phyloP scores from a whole-genome alignment of 1,140 invertebrate genomes.

The Ctenoplectra terminalis region DNA sequence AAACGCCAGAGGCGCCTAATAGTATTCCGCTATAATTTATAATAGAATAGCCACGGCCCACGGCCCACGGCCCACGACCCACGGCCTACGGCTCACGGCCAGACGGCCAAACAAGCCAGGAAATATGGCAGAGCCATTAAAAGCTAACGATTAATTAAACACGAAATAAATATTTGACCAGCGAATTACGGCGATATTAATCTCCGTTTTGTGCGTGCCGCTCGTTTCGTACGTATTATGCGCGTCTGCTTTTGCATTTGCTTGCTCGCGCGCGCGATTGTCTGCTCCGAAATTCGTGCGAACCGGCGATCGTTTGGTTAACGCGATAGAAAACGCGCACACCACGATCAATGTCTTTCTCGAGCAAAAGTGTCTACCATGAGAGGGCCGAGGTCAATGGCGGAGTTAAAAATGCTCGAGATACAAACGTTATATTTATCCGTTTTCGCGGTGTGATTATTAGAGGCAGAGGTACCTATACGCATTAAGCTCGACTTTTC shows the following conservation, averaged over 20 bases:
- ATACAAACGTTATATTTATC: slow-evolving; percentile 45
- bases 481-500: neutral
- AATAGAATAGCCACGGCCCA: slow-evolving; percentile 64
- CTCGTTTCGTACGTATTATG: slow-evolving; percentile 44
- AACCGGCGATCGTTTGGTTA: neutral
- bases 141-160: slow-evolving; percentile 81
- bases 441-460: neutral
- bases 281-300: slow-evolving; percentile 14
- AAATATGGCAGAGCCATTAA: slow-evolving; percentile 76
- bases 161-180: slow-evolving; percentile 81
- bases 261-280: slow-evolving; percentile 33
- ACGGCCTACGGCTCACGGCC: too few species aligned
- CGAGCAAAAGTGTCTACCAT: neutral
- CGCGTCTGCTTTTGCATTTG: slow-evolving; percentile 37
- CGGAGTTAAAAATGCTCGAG: neutral
- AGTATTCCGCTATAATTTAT: slow-evolving; percentile 70
- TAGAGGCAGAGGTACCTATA: too few species aligned
- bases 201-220: slow-evolving; percentile 75
- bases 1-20: slow-evolving; percentile 65
- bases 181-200: slow-evolving; percentile 79
- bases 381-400: neutral
- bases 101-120: slow-evolving; percentile 63
- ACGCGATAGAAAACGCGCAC: neutral
- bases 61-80: too few species aligned
- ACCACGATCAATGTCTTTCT: slow-evolving; percentile 16